Percentiles rank a stretch among this genome's conserved stretches.
Evolutionary conservation across 2,888 invertebrate species (phyloP).

Genomic region (Gari tellinella): DNA sequence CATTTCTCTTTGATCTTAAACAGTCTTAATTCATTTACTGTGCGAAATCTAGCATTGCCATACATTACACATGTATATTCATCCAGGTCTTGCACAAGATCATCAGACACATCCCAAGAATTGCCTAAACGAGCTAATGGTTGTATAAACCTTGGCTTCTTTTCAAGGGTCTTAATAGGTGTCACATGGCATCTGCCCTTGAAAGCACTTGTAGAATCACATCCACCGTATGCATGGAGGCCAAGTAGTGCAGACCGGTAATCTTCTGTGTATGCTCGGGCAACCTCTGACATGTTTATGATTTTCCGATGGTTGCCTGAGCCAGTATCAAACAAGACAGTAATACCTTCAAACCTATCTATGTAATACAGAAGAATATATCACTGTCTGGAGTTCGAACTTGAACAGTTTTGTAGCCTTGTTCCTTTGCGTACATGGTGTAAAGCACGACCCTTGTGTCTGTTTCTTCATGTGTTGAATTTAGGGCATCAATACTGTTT

Average conservation of each 20-base stretch:
- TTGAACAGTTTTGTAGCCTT: background rate
- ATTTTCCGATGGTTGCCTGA: slow-evolving; percentile 28
- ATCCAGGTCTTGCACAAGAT: too few species aligned
- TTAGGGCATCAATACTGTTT: background rate
- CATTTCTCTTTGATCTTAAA: too few species aligned
- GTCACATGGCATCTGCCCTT: too few species aligned
- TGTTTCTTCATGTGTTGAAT: background rate
- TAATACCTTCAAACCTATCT: too few species aligned
- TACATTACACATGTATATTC: too few species aligned
- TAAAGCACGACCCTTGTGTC: background rate
- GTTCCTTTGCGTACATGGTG: background rate
- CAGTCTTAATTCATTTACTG: too few species aligned
- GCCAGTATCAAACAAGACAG: too few species aligned
- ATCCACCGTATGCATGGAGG: slow-evolving; percentile 40
- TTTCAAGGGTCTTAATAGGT: too few species aligned
- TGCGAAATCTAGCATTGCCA: too few species aligned
- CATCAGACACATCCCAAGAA: too few species aligned
- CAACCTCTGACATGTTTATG: slow-evolving; percentile 29
- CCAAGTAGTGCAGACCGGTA: slow-evolving; percentile 25
- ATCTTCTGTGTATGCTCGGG: slow-evolving; percentile 10
- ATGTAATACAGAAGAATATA: slow-evolving; percentile 40
- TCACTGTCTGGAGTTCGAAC: slow-evolving; percentile 36
- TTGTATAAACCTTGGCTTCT: too few species aligned
- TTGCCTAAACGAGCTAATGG: too few species aligned
- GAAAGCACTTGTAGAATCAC: slow-evolving; percentile 43